Evolutionary conservation across 2,888 invertebrate genomes (phyloP), one percentile per base, ranked within the genome.

Genomic region (Philaethria dido): DNA sequence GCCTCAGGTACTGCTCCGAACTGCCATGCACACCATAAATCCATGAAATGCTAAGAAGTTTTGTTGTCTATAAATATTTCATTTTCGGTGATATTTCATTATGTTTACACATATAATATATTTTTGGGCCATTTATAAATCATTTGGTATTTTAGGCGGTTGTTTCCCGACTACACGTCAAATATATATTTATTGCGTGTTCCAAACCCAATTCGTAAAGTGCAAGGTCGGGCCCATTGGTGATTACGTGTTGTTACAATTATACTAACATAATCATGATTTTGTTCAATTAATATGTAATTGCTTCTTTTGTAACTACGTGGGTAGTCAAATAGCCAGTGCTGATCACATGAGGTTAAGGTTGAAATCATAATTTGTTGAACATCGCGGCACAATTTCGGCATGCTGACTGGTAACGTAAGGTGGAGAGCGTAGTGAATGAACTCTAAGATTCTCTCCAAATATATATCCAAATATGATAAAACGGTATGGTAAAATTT

Each of bases 211-310:
- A 13, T 54, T 39, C 20, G 9, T 9, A 20, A 16, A 22, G 59
- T 16, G 59, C 29, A 16, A 60, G 59, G 59, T 45, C 25, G 11
- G 8, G 2, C 22, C 55, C 9, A n/a, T n/a, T 22, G 36, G 52
- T 6, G n/a, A 16, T 52, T n/a, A 11, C 39, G 20, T 20, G 20
- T 9, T 3, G 44, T 13, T 11, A 25, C 44, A 44, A 44, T 20
- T 59, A 29, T 25, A 0, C 25, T 44, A 18, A 42, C 39, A 16
- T 22, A 13, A n/a, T 13, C 36, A 16, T 25, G 44, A 44, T 44
- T 55, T 55, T 22, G 55, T 55, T 39, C 55, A 55, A 55, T 55
- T 60, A 45, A n/a, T 29, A 25, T 25, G 29, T 45, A 45, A 60
- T 45, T 60, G 42, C 11, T 45, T 39, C 29, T 8, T 8, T 14